phyloP scores from a whole-genome alignment of 2,113 vertebrate species.

The Phoenicopterus ruber region DNA sequence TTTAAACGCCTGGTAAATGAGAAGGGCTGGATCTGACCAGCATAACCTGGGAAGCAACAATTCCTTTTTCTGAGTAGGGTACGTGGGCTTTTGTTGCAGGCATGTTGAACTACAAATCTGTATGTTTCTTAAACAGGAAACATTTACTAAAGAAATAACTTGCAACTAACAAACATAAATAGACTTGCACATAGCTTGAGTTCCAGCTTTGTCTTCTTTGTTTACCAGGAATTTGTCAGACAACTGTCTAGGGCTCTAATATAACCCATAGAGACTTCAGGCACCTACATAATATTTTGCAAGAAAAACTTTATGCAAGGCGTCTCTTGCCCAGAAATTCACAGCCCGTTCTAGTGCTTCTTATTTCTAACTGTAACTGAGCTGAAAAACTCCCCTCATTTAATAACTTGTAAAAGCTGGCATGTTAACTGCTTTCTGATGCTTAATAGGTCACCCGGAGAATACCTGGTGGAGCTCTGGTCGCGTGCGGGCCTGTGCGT shows the following conservation, averaged over 20 bases:
- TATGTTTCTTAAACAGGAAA: background rate
- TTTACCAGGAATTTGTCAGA: constrained; percentile 27
- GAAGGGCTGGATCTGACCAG: background rate
- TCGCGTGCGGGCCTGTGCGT: rapidly evolving
- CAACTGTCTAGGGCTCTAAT: constrained; percentile 1
- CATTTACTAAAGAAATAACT: background rate
- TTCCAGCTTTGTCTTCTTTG: constrained; percentile 41
- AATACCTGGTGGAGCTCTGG: no score
- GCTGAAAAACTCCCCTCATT: background rate
- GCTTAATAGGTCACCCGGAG: rapidly evolving
- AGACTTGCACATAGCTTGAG: background rate
- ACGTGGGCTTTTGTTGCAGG: background rate
- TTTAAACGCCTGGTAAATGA: rapidly evolving
- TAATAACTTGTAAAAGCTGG: rapidly evolving
- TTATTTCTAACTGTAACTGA: rapidly evolving
- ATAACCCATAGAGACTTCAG: background rate
- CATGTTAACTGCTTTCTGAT: rapidly evolving
- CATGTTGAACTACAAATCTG: background rate
- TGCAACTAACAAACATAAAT: background rate
- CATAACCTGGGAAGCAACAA: background rate
- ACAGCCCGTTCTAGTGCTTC: background rate
- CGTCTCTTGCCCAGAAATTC: background rate
- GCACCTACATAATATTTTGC: background rate
- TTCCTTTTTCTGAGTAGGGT: background rate
- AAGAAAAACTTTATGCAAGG: background rate